Conservation (phyloP, 2,113 vertebrate genomes). For the Casuarius casuarius region DNA sequence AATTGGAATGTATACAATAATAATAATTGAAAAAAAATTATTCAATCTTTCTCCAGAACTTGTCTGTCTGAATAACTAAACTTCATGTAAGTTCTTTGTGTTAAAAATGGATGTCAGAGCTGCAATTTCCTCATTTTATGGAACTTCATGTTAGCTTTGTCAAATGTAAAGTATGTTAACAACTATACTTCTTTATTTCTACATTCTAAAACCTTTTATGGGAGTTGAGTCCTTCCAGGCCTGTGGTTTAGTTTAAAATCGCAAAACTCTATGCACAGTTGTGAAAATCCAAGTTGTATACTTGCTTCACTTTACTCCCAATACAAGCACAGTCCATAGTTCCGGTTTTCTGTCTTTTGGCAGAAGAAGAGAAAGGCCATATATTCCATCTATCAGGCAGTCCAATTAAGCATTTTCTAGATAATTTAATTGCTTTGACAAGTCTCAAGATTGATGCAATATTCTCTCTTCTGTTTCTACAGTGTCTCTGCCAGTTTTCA, state of each 20-base stretch:
- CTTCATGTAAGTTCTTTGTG: not conserved
- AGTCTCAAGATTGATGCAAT: conserved; percentile 7
- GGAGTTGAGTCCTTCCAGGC: not conserved
- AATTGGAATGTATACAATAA: not conserved
- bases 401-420: conserved; percentile 21
- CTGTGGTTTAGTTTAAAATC: not conserved
- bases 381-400: not conserved
- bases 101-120: not conserved
- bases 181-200: not conserved
- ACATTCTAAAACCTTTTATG: not conserved
- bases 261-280: not conserved
- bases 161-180: not conserved
- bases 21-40: not conserved
- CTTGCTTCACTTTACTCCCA: not conserved
- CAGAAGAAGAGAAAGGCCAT: not conserved
- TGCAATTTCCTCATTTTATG: not conserved
- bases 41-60: not conserved
- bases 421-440: conserved; percentile 52
- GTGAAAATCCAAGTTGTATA: not conserved
- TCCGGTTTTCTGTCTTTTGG: not conserved
- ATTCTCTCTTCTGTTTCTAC: conserved; percentile 32
- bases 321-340: not conserved
- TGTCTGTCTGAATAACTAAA: not conserved
- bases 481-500: conserved; percentile 4
- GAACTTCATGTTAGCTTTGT: not conserved